phyloP scores from a whole-genome alignment of 2,797 vertebrate species.

The Spea hammondii region DNA sequence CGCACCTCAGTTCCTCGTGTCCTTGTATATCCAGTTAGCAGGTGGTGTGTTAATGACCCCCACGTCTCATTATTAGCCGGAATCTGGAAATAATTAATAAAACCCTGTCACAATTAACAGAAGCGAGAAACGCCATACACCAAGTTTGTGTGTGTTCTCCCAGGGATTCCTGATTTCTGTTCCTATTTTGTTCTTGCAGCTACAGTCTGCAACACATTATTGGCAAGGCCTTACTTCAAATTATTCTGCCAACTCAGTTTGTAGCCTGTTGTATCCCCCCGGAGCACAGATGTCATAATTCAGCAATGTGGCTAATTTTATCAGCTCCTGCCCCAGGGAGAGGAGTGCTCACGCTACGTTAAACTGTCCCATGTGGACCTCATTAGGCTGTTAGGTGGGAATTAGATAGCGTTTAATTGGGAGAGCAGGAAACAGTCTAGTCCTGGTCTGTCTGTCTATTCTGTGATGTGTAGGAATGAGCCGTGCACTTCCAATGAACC shows the following conservation, averaged over 20 bases:
- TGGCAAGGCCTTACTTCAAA: not conserved
- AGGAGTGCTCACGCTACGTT: slow-evolving; percentile 3
- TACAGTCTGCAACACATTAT: not conserved
- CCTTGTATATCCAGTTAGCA: not conserved
- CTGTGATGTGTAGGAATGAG: not conserved
- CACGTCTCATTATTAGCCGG: not conserved
- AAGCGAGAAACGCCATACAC: not conserved
- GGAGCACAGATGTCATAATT: slow-evolving; percentile 19
- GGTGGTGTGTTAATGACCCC: slow-evolving; percentile 1
- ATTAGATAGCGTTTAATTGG: not conserved
- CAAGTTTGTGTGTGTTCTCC: not conserved
- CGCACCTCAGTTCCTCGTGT: not conserved
- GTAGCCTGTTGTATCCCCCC: slow-evolving; percentile 1
- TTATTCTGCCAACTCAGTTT: slow-evolving; percentile 20
- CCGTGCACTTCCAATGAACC: not conserved
- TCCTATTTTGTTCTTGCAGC: not conserved
- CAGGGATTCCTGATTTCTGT: not conserved
- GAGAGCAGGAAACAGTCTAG: not conserved
- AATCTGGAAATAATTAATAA: slow-evolving; percentile 6
- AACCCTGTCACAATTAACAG: not conserved
- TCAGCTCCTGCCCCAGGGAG: slow-evolving; percentile 14
- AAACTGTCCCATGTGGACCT: slow-evolving; percentile 22
- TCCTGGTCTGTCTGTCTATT: not conserved
- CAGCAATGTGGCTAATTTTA: slow-evolving; percentile 21
- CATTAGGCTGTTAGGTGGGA: not conserved